phyloP scores from a whole-genome alignment of 2,113 vertebrate species.

The Garra rufa region DNA sequence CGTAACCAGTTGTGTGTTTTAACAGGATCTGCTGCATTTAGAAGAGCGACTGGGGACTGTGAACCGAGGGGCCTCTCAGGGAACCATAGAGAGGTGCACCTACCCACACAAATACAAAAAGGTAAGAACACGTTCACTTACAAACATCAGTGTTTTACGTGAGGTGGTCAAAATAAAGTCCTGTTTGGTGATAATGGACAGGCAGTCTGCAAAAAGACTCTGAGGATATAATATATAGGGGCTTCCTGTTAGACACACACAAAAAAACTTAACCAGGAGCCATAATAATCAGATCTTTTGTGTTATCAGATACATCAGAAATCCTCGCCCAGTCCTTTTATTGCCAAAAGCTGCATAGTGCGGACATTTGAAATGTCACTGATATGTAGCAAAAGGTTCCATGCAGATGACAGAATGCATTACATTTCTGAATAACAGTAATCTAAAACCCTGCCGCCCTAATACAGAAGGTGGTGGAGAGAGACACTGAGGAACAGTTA shows the following conservation, averaged over 20 bases:
- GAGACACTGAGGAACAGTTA: constrained; percentile 80
- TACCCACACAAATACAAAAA: constrained; percentile 99
- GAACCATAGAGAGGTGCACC: constrained; percentile 99
- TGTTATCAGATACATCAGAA: not conserved
- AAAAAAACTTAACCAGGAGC: constrained; percentile 13
- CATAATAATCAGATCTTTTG: not conserved
- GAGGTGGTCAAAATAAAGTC: constrained; percentile 20
- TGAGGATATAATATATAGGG: constrained; percentile 17
- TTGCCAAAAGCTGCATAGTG: constrained; percentile 59
- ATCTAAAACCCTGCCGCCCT: constrained; percentile 77
- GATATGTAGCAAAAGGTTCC: constrained; percentile 66
- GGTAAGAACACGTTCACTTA: constrained; percentile 75
- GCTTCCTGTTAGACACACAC: constrained; percentile 29
- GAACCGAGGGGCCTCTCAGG: constrained; percentile 98
- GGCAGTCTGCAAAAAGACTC: constrained; percentile 10
- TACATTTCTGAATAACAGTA: constrained; percentile 69
- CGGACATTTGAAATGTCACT: constrained; percentile 64
- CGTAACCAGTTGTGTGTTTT: not conserved
- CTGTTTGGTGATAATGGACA: constrained; percentile 10
- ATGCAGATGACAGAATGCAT: constrained; percentile 70
- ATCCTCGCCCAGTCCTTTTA: constrained; percentile 36
- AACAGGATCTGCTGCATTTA: constrained; percentile 95
- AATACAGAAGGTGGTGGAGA: constrained; percentile 81
- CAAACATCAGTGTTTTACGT: not conserved
- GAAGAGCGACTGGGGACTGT: constrained; percentile 97